Conservation (phyloP, 2,888 invertebrate species). For the Leptothorax acervorum region DNA sequence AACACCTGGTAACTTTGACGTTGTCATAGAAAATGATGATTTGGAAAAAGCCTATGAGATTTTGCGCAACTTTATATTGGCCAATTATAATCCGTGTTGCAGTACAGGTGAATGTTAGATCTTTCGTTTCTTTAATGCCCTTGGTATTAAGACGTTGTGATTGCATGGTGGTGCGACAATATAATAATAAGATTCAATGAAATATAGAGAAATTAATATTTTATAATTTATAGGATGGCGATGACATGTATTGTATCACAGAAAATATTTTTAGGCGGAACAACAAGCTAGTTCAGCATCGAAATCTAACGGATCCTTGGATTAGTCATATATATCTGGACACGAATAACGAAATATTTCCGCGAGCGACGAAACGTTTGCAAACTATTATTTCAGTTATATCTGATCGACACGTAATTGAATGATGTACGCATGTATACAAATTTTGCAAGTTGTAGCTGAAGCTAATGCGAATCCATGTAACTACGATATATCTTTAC, state of each 20-base stretch:
- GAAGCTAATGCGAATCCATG: not conserved
- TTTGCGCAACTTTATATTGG: constrained; percentile 90
- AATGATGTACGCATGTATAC: not conserved
- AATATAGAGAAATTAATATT: no score
- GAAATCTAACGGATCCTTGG: not conserved
- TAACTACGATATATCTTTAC: not conserved
- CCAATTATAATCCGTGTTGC: constrained; percentile 84
- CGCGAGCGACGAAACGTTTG: not conserved
- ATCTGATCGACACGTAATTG: constrained; percentile 19
- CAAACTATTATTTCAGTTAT: not conserved
- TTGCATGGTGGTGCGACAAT: no score
- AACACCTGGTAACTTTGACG: constrained; percentile 92
- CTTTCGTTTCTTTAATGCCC: no score
- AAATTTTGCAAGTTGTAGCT: not conserved
- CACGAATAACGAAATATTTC: not conserved
- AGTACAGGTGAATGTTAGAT: constrained; percentile 36
- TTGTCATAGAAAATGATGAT: constrained; percentile 93
- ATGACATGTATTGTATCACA: not conserved
- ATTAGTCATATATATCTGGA: not conserved
- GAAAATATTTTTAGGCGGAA: constrained; percentile 27
- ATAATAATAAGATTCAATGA: no score
- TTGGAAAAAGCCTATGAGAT: constrained; percentile 93
- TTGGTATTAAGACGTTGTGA: no score
- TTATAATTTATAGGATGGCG: not conserved
- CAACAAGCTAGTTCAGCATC: constrained; percentile 4